A percentile compares a stretch with the other conserved stretches of the same genome.
Conservation (phyloP, 2,888 invertebrate species). For the Carpatolechia fugitivella region DNA sequence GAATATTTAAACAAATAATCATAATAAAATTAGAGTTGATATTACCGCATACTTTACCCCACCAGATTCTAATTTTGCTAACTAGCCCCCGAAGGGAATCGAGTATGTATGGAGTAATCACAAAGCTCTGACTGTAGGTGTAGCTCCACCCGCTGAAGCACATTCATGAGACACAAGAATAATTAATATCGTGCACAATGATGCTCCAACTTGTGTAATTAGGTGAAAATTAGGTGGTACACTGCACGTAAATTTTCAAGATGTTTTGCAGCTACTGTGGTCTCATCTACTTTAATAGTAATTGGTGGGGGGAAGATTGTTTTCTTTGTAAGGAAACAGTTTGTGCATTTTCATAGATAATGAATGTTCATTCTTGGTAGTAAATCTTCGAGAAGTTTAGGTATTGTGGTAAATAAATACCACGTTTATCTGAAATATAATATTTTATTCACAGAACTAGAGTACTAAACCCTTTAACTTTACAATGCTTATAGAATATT, state of each 20-base stretch:
- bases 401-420: too few relatives aligned
- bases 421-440: too few relatives aligned
- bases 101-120: conserved; percentile 23
- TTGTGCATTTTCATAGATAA: too few relatives aligned
- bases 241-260: conserved; percentile 7
- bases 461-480: too few relatives aligned
- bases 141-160: neutral
- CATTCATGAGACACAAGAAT: conserved; percentile 23
- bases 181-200: conserved; percentile 31
- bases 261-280: neutral
- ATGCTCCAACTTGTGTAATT: conserved; percentile 22
- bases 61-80: neutral
- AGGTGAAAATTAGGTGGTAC: conserved; percentile 13
- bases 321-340: neutral
- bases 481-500: too few relatives aligned
- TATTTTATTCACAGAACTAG: too few relatives aligned
- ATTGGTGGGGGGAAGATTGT: neutral
- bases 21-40: too few relatives aligned
- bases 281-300: conserved; percentile 8
- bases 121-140: conserved; percentile 11
- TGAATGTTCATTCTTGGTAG: too few relatives aligned
- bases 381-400: too few relatives aligned
- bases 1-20: too few relatives aligned
- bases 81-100: neutral
- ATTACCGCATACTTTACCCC: too few relatives aligned